A percentile compares a stretch with the other conserved stretches of the same genome.
These are phyloP conservation scores for Aythya baeri DNA, from an alignment of 2,113 vertebrate species.

Conservation along the genomic window DNA sequence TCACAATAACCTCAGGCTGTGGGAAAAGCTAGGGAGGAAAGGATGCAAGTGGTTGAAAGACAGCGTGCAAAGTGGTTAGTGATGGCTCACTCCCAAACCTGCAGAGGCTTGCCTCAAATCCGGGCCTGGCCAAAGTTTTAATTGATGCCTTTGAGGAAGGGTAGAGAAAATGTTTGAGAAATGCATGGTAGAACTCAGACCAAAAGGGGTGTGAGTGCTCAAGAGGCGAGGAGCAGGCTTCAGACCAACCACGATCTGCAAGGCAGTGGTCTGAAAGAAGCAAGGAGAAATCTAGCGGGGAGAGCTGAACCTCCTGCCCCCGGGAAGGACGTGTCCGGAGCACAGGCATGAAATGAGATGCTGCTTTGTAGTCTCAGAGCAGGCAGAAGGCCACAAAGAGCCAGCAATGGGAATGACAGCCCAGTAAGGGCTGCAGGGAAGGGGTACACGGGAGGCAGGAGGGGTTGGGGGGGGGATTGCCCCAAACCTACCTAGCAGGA, in stretches of 20 bases:
- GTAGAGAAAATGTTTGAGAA: background rate
- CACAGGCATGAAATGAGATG: background rate
- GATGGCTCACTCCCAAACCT: background rate
- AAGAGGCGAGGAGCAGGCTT: background rate
- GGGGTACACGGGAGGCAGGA: background rate
- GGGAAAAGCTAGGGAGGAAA: background rate
- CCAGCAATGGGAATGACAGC: background rate
- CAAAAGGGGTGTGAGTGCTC: rapidly evolving
- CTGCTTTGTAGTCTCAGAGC: rapidly evolving
- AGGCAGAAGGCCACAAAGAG: background rate
- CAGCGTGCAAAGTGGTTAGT: background rate
- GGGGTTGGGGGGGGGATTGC: rapidly evolving
- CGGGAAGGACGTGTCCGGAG: background rate
- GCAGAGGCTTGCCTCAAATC: background rate
- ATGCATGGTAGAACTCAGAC: background rate
- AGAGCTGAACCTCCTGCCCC: background rate
- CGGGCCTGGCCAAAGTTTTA: background rate
- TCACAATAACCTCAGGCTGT: background rate
- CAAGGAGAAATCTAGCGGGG: background rate
- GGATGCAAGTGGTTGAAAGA: background rate
- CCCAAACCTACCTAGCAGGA: rapidly evolving
- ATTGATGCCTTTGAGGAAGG: background rate
- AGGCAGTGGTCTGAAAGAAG: background rate
- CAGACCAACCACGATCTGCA: background rate
- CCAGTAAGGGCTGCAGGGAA: background rate